phyloP scores from a whole-genome alignment of 2,113 vertebrate genomes.

The Capreolus pygargus region DNA sequence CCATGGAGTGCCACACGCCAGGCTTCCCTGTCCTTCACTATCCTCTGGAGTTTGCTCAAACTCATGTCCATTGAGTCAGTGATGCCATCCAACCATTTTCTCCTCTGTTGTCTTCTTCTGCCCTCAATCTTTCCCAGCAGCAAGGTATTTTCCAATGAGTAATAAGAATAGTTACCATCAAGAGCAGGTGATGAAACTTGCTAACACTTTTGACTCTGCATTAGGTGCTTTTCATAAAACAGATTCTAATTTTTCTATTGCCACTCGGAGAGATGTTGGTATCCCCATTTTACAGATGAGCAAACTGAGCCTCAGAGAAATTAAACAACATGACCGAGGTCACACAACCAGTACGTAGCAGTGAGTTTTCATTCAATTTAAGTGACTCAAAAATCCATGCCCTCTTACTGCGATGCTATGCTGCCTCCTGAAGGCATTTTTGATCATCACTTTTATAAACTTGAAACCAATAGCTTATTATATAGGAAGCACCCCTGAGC shows the following conservation, averaged over 20 bases:
- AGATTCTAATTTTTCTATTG: neutral
- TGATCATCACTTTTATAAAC: slow-evolving; percentile 14
- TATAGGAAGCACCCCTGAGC: neutral
- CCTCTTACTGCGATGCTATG: neutral
- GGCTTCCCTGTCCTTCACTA: neutral
- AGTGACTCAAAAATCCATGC: neutral
- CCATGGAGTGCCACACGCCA: neutral
- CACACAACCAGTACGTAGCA: neutral
- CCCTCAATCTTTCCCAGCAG: neutral
- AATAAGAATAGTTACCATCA: neutral
- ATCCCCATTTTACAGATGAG: neutral
- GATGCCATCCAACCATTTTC: neutral
- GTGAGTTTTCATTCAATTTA: neutral
- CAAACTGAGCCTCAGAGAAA: slow-evolving; percentile 5
- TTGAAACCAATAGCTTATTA: neutral
- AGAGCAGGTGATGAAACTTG: neutral
- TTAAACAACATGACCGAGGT: neutral
- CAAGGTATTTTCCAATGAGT: neutral
- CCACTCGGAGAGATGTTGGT: neutral
- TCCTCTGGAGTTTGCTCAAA: neutral
- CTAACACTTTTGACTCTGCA: neutral
- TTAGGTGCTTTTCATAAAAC: neutral
- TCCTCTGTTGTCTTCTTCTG: neutral
- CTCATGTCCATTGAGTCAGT: neutral
- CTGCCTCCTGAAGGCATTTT: slow-evolving; percentile 53